Conservation (phyloP, 92 coral and sea anemone genomes). For the Micromussa lordhowensis region DNA sequence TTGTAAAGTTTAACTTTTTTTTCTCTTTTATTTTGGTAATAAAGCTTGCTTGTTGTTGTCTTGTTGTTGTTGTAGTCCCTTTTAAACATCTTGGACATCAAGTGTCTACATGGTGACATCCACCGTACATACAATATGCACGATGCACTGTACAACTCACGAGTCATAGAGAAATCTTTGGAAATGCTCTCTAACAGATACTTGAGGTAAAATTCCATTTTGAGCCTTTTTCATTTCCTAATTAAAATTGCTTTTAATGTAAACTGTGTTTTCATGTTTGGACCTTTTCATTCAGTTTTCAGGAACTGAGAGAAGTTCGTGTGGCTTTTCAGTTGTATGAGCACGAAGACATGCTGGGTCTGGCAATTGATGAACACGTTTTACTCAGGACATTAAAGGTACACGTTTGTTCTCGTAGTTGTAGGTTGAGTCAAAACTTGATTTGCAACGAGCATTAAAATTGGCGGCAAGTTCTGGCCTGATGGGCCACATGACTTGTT, state of each 20-base stretch:
- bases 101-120: constrained; percentile 87
- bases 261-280: background rate
- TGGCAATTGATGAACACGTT: constrained; percentile 74
- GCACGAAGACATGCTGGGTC: constrained; percentile 86
- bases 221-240: background rate
- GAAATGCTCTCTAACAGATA: constrained; percentile 83
- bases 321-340: constrained; percentile 94
- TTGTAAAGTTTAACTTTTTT: no score
- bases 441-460: no score
- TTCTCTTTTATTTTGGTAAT: no score
- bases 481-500: no score
- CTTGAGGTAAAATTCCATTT: constrained; percentile 68
- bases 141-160: constrained; percentile 88
- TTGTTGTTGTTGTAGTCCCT: constrained; percentile 71
- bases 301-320: constrained; percentile 83
- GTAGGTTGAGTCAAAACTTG: no score
- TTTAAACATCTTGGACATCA: constrained; percentile 72
- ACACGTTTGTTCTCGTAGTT: background rate
- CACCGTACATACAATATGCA: constrained; percentile 94
- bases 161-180: constrained; percentile 85
- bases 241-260: background rate
- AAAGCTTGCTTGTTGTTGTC: no score
- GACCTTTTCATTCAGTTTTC: constrained; percentile 65
- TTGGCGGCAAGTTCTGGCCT: no score
- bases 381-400: constrained; percentile 90